Conservation (phyloP, 2,797 vertebrate species). For the Onychomys torridus region DNA sequence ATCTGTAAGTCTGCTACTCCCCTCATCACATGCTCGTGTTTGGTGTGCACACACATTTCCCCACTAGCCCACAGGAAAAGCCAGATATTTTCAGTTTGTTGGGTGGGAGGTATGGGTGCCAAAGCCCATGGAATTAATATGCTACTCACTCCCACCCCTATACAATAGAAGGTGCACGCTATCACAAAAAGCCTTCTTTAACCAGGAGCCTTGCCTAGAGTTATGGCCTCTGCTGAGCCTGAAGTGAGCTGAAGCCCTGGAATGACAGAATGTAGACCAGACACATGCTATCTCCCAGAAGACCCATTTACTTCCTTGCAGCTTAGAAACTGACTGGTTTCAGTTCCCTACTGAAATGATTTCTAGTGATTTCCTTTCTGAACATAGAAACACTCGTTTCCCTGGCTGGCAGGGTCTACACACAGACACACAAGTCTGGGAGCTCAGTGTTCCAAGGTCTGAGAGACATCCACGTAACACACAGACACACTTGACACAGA, state of each 20-base stretch:
- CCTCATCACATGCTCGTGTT: not conserved
- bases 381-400: conserved; percentile 74
- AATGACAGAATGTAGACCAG: not conserved
- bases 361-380: conserved; percentile 80
- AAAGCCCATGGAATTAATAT: conserved; percentile 11
- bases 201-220: conserved; percentile 31
- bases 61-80: conserved; percentile 35
- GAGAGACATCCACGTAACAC: conserved; percentile 31
- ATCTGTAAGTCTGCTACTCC: conserved; percentile 18
- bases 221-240: not conserved
- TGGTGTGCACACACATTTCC: conserved; percentile 1
- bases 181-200: conserved; percentile 47
- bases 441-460: conserved; percentile 23
- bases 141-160: not conserved
- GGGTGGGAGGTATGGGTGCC: not conserved
- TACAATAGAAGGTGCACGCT: conserved; percentile 14
- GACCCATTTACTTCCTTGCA: not conserved
- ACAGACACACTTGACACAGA: not conserved
- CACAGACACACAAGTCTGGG: not conserved
- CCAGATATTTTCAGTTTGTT: conserved; percentile 47
- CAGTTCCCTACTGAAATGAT: conserved; percentile 33
- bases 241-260: conserved; percentile 13
- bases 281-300: not conserved
- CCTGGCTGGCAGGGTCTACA: not conserved
- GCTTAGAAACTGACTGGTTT: conserved; percentile 35